Base-by-base conservation (phyloP, 2,113 vertebrate species). In the Leptosomus discolor region DNA sequence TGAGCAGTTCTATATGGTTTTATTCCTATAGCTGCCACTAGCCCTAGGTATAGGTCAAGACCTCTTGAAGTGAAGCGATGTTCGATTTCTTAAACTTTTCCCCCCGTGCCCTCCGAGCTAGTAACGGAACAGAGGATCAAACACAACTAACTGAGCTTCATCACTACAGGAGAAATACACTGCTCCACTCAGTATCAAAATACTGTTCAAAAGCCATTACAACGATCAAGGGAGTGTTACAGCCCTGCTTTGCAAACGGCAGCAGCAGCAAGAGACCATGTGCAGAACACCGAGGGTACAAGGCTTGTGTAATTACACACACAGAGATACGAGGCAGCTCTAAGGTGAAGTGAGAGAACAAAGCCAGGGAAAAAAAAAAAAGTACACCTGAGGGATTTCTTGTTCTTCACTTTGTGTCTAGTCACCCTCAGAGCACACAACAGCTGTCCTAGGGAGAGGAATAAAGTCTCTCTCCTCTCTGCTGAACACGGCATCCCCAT, bases 351-450 rank as follows among this genome's bases (percentile, higher is more conserved):
- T 6, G 36, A 92, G 56, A 74, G 56, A 75, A 83, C 60, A 92
- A 79, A 92, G 81, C 39, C 69, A 86, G 71, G 54, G 30, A n/a
- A 51, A 73, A 69, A 77, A 82, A 61, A 78, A 69, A 77, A 82
- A 61, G 50, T 26, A 57, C 88, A 89, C 85, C 71, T 70, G 56
- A 73, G 85, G 76, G 94, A 96, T 78, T 94, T 64, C 71, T 54
- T 83, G 67, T 75, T 92, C 81, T 90, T 79, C 56, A 22, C 27
- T 93, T 69, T 69, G 71, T 57, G 46, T 51, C 64, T 91, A 67
- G 85, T 95, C 84, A 76, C 70, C 88, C 85, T 46, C 88, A 94
- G 75, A 94, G 80, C 88, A 73, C 48, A 82, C 53, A 77, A 43
- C 80, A 89, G 88, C 67, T 78, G 70, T 78, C 79, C 64, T 89